Conservation (phyloP, 2,797 vertebrate genomes). For the Eulemur albifrons region DNA sequence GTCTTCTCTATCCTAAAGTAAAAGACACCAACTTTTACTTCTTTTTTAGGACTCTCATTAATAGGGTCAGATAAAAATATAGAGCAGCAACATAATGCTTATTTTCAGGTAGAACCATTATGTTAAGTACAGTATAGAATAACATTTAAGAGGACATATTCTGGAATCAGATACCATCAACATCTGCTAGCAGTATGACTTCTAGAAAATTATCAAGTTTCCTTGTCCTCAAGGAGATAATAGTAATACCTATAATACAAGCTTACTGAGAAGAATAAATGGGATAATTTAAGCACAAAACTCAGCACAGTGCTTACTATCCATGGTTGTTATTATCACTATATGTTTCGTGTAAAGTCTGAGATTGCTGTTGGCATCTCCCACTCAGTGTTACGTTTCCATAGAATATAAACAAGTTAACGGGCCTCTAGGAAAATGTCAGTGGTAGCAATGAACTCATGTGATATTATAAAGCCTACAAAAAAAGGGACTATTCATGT, state of each 20-base stretch:
- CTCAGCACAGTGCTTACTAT: background rate
- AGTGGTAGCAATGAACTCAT: background rate
- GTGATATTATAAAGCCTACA: background rate
- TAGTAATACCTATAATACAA: background rate
- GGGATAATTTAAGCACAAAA: background rate
- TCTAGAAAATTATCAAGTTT: background rate
- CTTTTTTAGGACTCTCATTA: background rate
- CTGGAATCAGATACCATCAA: background rate
- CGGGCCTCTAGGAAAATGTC: background rate
- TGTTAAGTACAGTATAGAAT: background rate
- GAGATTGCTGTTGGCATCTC: background rate
- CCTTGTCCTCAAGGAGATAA: background rate
- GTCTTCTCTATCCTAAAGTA: background rate
- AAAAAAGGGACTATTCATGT: background rate
- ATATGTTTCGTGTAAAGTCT: background rate
- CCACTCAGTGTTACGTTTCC: background rate
- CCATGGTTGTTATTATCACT: background rate
- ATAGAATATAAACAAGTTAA: background rate
- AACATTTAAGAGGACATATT: background rate
- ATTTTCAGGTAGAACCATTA: background rate
- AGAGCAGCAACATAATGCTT: background rate
- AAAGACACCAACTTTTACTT: background rate
- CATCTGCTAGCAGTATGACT: background rate
- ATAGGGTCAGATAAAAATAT: background rate
- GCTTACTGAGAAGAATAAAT: background rate